phyloP scores from a whole-genome alignment of 2,888 invertebrate species.

The Schrankia costaestrigalis region DNA sequence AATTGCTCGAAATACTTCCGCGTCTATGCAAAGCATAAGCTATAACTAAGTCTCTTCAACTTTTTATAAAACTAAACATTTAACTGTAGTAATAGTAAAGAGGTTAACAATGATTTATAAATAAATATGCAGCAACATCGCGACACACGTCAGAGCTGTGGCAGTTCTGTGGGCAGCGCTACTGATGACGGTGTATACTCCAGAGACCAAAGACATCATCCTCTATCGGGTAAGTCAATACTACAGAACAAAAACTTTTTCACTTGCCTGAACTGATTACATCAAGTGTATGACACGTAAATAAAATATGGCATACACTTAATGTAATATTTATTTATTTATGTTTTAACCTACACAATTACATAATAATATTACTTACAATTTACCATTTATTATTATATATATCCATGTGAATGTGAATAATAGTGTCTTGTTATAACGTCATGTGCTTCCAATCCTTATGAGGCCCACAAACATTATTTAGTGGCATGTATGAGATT shows the following conservation, averaged over 20 bases:
- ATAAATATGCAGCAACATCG: slow-evolving; percentile 43
- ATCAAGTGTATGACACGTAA: slow-evolving; percentile 14
- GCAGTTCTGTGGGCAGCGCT: slow-evolving; percentile 69
- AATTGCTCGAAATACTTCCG: too few relatives aligned
- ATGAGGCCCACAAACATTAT: slow-evolving; percentile 1
- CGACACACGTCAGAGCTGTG: slow-evolving; percentile 70
- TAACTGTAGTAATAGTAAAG: neutral
- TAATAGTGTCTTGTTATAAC: slow-evolving; percentile 25
- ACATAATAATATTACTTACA: slow-evolving; percentile 14
- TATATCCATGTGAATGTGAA: slow-evolving; percentile 25
- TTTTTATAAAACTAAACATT: neutral
- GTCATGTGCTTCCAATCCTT: slow-evolving; percentile 14
- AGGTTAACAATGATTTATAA: neutral
- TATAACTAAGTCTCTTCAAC: too few relatives aligned
- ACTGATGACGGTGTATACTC: slow-evolving; percentile 69
- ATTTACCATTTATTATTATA: too few relatives aligned
- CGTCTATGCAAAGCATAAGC: too few relatives aligned
- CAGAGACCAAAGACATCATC: slow-evolving; percentile 63
- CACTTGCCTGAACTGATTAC: too few relatives aligned
- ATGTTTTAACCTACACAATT: slow-evolving; percentile 26
- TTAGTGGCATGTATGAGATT: slow-evolving; percentile 14
- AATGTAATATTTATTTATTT: slow-evolving; percentile 6
- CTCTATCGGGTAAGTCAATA: slow-evolving; percentile 61
- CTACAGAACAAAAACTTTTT: too few relatives aligned
- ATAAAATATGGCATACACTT: slow-evolving; percentile 4